phyloP scores from a whole-genome alignment of 2,888 invertebrate genomes.

The Oligia latruncula region DNA sequence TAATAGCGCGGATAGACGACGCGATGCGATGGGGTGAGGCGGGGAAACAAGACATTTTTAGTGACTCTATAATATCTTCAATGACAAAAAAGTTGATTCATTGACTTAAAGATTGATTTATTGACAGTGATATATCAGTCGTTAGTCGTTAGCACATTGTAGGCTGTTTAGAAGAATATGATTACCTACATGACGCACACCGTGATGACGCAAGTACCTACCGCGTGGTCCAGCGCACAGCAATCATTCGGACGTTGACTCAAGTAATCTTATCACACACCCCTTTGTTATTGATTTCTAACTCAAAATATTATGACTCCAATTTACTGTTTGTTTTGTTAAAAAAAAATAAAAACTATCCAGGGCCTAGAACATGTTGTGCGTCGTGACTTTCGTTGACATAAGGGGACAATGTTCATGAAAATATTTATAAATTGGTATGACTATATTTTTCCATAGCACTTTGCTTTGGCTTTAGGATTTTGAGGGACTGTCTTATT shows the following conservation, averaged over 20 bases:
- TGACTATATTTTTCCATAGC: not conserved
- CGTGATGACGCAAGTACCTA: slow-evolving; percentile 62
- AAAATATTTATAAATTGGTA: not conserved
- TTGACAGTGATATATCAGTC: slow-evolving; percentile 4
- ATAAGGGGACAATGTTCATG: not conserved
- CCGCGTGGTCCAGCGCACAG: slow-evolving; percentile 57
- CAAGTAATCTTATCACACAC: slow-evolving; percentile 72
- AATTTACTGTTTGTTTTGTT: slow-evolving; percentile 15
- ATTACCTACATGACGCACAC: slow-evolving; percentile 50
- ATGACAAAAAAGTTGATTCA: not conserved
- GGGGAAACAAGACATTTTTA: not conserved
- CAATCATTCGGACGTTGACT: slow-evolving; percentile 74
- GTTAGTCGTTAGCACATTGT: slow-evolving; percentile 19
- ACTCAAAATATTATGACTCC: slow-evolving; percentile 72
- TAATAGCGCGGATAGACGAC: not conserved
- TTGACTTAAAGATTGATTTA: slow-evolving; percentile 33
- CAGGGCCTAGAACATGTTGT: not conserved
- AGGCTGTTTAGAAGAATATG: slow-evolving; percentile 47
- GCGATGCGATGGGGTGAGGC: not conserved
- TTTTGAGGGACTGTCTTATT: not conserved
- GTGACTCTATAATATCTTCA: too few relatives aligned
- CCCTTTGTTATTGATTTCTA: slow-evolving; percentile 78
- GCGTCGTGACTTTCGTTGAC: not conserved
- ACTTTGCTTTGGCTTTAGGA: not conserved
- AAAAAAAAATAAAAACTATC: slow-evolving; percentile 16